Base-by-base conservation (phyloP, 2,888 invertebrate genomes). In the Volucella bombylans region DNA sequence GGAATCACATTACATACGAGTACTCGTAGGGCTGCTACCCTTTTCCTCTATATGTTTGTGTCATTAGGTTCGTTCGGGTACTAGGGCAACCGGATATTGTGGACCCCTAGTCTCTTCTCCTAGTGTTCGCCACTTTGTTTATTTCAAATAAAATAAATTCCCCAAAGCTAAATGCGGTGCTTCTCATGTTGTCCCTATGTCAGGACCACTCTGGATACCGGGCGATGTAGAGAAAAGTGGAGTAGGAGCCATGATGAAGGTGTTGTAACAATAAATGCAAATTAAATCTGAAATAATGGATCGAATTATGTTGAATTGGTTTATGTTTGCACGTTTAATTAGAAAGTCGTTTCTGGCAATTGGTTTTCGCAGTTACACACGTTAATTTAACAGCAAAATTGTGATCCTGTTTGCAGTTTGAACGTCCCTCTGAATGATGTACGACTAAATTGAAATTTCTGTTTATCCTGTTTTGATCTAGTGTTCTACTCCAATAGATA, bases 211-310 rank as follows among this genome's bases (percentile, higher is more conserved):
- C 0, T 31, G 6, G 31, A 31, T 31, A 6, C 6, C 31, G 1
- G 52, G 18, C 15, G 8, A 54, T 15, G 3, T 43, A 41, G 47
- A 2, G 6, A 23, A 15, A 15, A 39, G 31, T 8, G n/a, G 14
- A 6, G 8, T 11, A 9, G 14, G 1, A n/a, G 0, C n/a, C 4
- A 55, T 38, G 18, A 59, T 50, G 23, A n/a, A 23, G 31, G 47
- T 62, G 10, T 61, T 77, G 68, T 61, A 47, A 77, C 68, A 77
- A 68, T 54, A 68, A 72, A 61, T 77, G 76, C 62, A 68, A 77
- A 77, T 68, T 54, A 47, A 77, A 68, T 68, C 61, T 4, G 45
- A 54, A 68, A 68, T 68, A 61, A 61, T 77, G 68, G 50, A 77
- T 68, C 39, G 68, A 77, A 77, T 68, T 62, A 68, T 62, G 47